Percentiles rank a stretch among this genome's conserved stretches.
phyloP scores from a whole-genome alignment of 2,888 invertebrate genomes.

The Bombyx huttoni region DNA sequence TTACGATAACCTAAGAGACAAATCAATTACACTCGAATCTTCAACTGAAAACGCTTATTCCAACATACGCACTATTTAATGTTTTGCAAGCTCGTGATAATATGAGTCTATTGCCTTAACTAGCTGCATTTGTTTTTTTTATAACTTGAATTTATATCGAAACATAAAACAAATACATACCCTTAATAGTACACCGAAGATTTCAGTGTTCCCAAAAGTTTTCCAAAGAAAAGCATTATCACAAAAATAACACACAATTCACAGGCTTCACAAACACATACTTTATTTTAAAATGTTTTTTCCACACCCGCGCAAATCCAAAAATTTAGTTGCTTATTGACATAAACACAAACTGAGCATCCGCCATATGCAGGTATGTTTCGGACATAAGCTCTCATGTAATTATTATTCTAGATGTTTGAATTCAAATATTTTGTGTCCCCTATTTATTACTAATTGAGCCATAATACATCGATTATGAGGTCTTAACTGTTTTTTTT shows the following conservation, averaged over 20 bases:
- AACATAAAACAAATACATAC: constrained; percentile 61
- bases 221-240: constrained; percentile 60
- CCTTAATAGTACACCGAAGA: constrained; percentile 56
- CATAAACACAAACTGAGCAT: constrained; percentile 72
- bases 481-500: neutral
- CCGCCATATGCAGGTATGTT: constrained; percentile 71
- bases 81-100: neutral
- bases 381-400: constrained; percentile 27
- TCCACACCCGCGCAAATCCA: constrained; percentile 69
- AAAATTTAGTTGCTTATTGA: constrained; percentile 69
- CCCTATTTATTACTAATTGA: neutral
- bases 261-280: constrained; percentile 59
- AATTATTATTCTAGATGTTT: neutral
- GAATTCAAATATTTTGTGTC: neutral
- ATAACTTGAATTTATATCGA: constrained; percentile 2
- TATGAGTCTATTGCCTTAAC: neutral
- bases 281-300: constrained; percentile 47
- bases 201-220: constrained; percentile 53
- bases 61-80: neutral
- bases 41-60: neutral
- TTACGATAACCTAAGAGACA: constrained; percentile 44
- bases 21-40: constrained; percentile 11
- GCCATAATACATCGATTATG: neutral
- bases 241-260: constrained; percentile 57
- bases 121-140: constrained; percentile 2